phyloP scores from a whole-genome alignment of 2,113 vertebrate species.

The Anguilla japonica region DNA sequence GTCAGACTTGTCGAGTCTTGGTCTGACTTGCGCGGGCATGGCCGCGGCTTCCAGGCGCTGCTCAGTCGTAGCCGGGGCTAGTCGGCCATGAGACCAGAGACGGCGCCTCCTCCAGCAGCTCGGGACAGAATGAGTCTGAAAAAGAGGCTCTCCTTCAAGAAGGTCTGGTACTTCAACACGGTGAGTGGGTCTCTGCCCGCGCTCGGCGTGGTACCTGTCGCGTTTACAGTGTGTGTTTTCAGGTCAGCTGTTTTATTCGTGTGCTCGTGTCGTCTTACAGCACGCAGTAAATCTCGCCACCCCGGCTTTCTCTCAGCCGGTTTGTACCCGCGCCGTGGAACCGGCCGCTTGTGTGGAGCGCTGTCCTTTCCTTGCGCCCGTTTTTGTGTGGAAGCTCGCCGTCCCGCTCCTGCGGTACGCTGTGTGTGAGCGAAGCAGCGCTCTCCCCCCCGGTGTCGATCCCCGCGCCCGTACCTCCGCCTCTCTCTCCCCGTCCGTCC shows the following conservation, averaged over 20 bases:
- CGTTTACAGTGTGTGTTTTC: not conserved
- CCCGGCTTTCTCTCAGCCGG: not conserved
- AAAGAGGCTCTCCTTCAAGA: constrained; percentile 78
- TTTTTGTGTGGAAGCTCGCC: not conserved
- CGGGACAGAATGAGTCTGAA: constrained; percentile 71
- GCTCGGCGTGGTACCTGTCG: not conserved
- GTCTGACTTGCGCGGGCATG: constrained; percentile 63
- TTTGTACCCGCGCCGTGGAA: not conserved
- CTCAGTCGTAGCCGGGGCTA: constrained; percentile 18
- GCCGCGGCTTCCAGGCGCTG: constrained; percentile 25
- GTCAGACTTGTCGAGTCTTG: constrained; percentile 69
- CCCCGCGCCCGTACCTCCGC: not conserved
- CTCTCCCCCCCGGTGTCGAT: not conserved
- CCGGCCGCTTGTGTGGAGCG: not conserved
- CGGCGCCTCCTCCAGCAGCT: not conserved
- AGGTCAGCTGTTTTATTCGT: constrained; percentile 16
- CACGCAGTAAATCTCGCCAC: not conserved
- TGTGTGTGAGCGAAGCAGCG: no score
- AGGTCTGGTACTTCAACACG: constrained; percentile 70
- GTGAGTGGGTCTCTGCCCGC: constrained; percentile 55
- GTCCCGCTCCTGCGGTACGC: not conserved
- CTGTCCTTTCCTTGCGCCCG: not conserved
- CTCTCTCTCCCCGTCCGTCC: not conserved
- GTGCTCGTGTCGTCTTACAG: not conserved
- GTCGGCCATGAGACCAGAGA: constrained; percentile 54